A percentile compares a stretch with the other conserved stretches of the same genome.
These are phyloP conservation scores for Frieseomelitta varia DNA, from an alignment of 1,140 invertebrate genomes.

Conservation along the genomic window DNA sequence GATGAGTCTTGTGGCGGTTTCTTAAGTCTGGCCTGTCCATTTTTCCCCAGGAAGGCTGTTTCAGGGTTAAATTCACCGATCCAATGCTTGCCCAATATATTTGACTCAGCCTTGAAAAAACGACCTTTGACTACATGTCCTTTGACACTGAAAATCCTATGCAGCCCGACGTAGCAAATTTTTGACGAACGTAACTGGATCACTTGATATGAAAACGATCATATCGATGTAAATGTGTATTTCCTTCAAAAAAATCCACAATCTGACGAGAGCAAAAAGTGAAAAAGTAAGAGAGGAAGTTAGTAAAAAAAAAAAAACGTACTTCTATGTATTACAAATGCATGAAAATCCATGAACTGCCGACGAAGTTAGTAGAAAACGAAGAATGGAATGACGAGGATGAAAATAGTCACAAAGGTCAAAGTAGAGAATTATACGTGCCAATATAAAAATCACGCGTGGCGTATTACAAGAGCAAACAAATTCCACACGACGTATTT, in stretches of 20 bases:
- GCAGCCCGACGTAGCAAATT: not conserved
- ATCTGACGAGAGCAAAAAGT: too few relatives aligned
- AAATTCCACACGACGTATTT: not conserved
- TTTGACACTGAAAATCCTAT: not conserved
- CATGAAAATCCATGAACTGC: too few relatives aligned
- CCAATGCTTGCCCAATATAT: slow-evolving; percentile 1
- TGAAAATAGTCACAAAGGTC: too few relatives aligned
- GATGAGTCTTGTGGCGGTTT: slow-evolving; percentile 43
- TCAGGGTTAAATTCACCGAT: slow-evolving; percentile 42
- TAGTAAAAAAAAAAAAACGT: too few relatives aligned
- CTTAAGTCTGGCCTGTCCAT: slow-evolving; percentile 30
- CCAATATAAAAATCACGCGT: too few relatives aligned
- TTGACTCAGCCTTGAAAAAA: not conserved
- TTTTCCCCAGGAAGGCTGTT: slow-evolving; percentile 11
- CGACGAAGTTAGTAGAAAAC: too few relatives aligned
- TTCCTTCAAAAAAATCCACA: too few relatives aligned
- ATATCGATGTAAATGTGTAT: too few relatives aligned
- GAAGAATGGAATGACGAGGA: not conserved
- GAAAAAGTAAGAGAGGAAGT: too few relatives aligned
- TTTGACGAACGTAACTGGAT: not conserved
- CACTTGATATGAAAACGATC: too few relatives aligned
- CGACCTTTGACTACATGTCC: not conserved
- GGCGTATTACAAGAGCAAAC: not conserved
- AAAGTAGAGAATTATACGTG: too few relatives aligned
- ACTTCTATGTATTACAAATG: rapidly evolving